Evolutionary conservation across 2,797 vertebrate genomes (phyloP).

Genomic region (Arctocebus calabarensis): DNA sequence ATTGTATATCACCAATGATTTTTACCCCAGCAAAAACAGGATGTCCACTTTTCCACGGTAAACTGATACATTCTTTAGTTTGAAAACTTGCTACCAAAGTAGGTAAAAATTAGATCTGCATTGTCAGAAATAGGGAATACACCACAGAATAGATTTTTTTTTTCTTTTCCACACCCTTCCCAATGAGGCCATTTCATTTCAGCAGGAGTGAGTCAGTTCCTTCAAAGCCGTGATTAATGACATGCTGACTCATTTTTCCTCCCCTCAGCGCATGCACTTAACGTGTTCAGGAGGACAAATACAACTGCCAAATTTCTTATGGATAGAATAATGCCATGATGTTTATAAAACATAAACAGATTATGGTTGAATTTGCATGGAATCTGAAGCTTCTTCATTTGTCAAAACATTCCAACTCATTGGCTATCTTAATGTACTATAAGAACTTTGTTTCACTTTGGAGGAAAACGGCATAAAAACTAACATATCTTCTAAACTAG

Average conservation of each 20-base stretch:
- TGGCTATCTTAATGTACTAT: conserved; percentile 49
- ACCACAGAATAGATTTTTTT: conserved; percentile 44
- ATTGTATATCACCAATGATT: not conserved
- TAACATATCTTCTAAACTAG: conserved; percentile 39
- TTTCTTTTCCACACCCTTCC: conserved; percentile 58
- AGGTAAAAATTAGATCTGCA: conserved; percentile 42
- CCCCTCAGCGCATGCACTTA: conserved; percentile 61
- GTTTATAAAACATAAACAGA: conserved; percentile 47
- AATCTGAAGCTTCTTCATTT: not conserved
- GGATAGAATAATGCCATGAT: conserved; percentile 28
- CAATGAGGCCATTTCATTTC: conserved; percentile 60
- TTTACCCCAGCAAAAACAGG: not conserved
- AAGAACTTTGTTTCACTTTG: conserved; percentile 41
- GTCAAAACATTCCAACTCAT: conserved; percentile 13
- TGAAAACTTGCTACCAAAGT: conserved; percentile 42
- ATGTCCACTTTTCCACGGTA: not conserved
- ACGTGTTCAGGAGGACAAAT: not conserved
- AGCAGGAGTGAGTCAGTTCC: conserved; percentile 61
- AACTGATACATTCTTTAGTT: not conserved
- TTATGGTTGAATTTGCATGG: conserved; percentile 25
- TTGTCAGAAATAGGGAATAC: conserved; percentile 51
- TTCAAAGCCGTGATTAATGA: conserved; percentile 73
- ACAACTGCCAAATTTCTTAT: conserved; percentile 43
- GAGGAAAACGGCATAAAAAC: not conserved
- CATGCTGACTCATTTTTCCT: conserved; percentile 38